These are phyloP conservation scores for Mesorhabditis spiculigera DNA, from an alignment of 2,888 invertebrate species.

Conservation along the genomic window DNA sequence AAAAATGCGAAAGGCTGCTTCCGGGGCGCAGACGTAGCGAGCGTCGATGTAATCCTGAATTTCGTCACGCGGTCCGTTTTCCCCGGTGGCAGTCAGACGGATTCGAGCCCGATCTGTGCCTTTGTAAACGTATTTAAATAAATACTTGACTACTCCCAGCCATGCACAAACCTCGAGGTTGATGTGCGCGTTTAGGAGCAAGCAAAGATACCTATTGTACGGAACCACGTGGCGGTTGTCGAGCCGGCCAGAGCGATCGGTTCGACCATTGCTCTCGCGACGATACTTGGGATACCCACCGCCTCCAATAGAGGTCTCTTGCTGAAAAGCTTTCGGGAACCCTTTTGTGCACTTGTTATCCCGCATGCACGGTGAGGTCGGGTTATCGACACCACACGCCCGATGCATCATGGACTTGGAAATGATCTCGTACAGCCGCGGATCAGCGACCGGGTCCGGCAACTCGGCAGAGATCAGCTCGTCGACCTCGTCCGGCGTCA, in stretches of 20 bases:
- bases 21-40: conserved; percentile 27
- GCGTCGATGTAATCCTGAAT: conserved; percentile 18
- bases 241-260: neutral
- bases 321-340: conserved; percentile 55
- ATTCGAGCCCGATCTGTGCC: conserved; percentile 18
- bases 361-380: conserved; percentile 58
- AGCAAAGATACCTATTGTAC: conserved; percentile 15
- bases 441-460: conserved; percentile 28
- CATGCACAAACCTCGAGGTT: conserved; percentile 53
- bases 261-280: conserved; percentile 38
- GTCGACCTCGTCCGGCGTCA: conserved; percentile 16
- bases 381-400: conserved; percentile 42
- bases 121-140: no score
- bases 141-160: conserved; percentile 31
- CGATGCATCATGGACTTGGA: conserved; percentile 41
- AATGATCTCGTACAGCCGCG: conserved; percentile 27
- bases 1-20: conserved; percentile 19
- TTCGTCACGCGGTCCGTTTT: conserved; percentile 21
- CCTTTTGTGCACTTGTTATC: conserved; percentile 58
- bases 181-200: conserved; percentile 35
- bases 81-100: conserved; percentile 44
- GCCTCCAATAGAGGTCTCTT: neutral
- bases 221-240: conserved; percentile 58
- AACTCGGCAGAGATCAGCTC: conserved; percentile 29
- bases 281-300: conserved; percentile 59